These are phyloP conservation scores for Myotis lucifugus DNA, from an alignment of 2,113 vertebrate genomes.

Conservation along the genomic window DNA sequence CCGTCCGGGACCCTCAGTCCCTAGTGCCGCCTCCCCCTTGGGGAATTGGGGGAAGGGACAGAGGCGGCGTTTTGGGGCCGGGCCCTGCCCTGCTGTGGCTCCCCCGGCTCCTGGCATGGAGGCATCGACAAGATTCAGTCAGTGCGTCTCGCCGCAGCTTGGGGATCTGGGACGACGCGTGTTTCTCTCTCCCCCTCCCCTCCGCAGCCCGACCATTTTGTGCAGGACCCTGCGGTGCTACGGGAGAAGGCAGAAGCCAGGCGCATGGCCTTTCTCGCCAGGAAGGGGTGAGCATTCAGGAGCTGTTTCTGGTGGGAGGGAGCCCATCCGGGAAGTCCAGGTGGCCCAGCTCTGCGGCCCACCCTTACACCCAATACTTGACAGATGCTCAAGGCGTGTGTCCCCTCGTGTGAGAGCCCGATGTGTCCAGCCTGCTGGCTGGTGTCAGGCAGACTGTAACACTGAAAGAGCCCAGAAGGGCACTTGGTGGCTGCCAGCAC, in stretches of 20 bases:
- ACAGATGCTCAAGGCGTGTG: neutral
- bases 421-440: neutral
- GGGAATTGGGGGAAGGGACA: neutral
- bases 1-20: neutral
- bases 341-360: neutral
- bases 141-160: neutral
- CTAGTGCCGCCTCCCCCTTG: neutral
- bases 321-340: too few relatives aligned
- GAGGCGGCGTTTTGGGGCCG: neutral
- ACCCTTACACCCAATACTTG: neutral
- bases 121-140: neutral
- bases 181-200: neutral
- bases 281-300: slow-evolving; percentile 88
- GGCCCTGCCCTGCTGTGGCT: accelerated
- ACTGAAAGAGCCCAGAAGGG: neutral
- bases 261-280: slow-evolving; percentile 88
- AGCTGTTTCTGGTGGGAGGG: neutral
- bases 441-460: neutral
- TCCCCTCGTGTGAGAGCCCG: neutral
- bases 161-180: accelerated
- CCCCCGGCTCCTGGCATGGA: accelerated
- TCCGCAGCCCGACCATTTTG: slow-evolving; percentile 89
- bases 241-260: slow-evolving; percentile 93
- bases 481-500: neutral
- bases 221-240: slow-evolving; percentile 95